Base-by-base conservation (phyloP, 2,113 vertebrate species). In the Antechinus stuartii region DNA sequence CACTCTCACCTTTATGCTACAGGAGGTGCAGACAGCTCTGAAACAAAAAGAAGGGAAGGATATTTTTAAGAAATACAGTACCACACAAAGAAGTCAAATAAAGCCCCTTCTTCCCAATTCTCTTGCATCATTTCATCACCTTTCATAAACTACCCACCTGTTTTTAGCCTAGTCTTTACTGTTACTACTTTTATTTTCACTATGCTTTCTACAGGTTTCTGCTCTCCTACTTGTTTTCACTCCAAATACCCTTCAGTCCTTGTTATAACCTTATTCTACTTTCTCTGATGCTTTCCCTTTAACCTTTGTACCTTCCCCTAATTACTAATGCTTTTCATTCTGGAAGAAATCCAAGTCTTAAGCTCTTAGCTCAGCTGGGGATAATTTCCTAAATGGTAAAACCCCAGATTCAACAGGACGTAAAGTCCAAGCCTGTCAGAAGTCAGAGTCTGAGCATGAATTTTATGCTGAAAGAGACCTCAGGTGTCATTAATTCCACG, bases 21-120 rank as follows among this genome's bases (percentile, higher is more conserved):
- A 99, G 98, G 99, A 99, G 68, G 97, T 96, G 95, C 99, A 99
- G 89, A 99, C 99, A 4, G 99, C 99, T 97, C 99, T 99, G 98
- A 16, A 96, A 93, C 92, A 95, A 95, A 96, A n/a, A 61, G 30
- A 96, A 92, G 50, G 35, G 8, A 53, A 30, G 9, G 0, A 0
- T 91, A 54, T 3, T 68, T 61, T 76, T n/a, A 27, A 68, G 61
- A 84, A 42, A 35, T n/a, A 76, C 4, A 8, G 35, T n/a, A 76
- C 35, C 61, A 76, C 2, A 11, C 12, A 14, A 27, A 35, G 57
- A 26, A 61, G 2, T 30, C 57, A 30, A 61, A 8, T 0, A 61
- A 54, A 68, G 3, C 35, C 61, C 35, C 35, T 76, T 42, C n/a
- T 84, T 84, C 16, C n/a, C 16, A 42, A 23, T 8, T 84, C 35